phyloP scores from a whole-genome alignment of 2,797 vertebrate species.

The Artibeus lituratus region DNA sequence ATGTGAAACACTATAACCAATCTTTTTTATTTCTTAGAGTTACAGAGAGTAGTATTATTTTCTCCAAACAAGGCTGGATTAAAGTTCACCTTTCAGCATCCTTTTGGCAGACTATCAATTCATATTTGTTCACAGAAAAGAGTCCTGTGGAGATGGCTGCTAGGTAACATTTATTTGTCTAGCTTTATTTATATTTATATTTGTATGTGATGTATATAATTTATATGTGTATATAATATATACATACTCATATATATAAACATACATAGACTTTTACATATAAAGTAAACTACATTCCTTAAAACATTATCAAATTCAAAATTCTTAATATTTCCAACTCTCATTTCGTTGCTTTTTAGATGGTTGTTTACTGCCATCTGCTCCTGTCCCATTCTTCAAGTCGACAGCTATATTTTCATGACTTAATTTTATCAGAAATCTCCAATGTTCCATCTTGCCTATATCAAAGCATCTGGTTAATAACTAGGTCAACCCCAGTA shows the following conservation, averaged over 20 bases:
- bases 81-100: conserved; percentile 28
- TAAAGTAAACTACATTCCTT: neutral
- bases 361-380: neutral
- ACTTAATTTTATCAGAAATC: conserved; percentile 15
- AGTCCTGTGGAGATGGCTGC: neutral
- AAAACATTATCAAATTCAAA: neutral
- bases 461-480: neutral
- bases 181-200: neutral
- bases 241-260: accelerated
- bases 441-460: neutral
- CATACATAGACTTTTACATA: neutral
- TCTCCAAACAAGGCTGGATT: neutral
- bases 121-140: conserved; percentile 11
- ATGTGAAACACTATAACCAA: neutral
- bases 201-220: neutral
- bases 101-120: neutral
- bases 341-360: neutral
- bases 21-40: conserved; percentile 24
- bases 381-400: neutral
- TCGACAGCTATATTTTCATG: neutral
- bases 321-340: neutral
- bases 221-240: neutral
- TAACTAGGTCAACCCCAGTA: neutral
- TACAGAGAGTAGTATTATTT: neutral
- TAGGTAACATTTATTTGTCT: neutral